phyloP scores from a whole-genome alignment of 1,140 invertebrate genomes.

The Tetramorium alpestre region DNA sequence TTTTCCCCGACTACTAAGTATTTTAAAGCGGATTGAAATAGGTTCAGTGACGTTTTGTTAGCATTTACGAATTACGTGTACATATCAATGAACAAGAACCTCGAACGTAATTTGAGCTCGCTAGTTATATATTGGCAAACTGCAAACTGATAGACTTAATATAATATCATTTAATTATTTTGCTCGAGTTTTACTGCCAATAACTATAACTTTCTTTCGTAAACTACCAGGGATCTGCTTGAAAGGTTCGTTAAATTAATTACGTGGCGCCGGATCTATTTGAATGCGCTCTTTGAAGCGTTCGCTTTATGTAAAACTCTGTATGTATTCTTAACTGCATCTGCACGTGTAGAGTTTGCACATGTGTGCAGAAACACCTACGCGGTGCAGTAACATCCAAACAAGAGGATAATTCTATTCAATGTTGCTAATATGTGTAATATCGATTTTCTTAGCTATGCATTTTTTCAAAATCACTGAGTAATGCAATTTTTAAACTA shows the following conservation, averaged over 20 bases:
- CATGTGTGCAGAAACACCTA: not conserved
- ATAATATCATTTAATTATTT: not conserved
- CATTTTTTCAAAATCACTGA: not conserved
- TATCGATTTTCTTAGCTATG: not conserved
- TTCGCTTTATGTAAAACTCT: not conserved
- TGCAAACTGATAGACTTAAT: not conserved
- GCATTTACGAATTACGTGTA: not conserved
- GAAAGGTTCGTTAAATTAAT: conserved; percentile 25
- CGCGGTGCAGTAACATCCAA: not conserved
- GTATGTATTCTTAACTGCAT: not conserved
- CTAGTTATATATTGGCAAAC: not conserved
- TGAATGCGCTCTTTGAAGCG: not conserved
- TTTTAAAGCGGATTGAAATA: not conserved
- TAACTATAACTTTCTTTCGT: not conserved
- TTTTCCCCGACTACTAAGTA: not conserved
- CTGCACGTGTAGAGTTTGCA: not conserved
- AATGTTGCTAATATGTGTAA: conserved; percentile 8
- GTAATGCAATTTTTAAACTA: not conserved
- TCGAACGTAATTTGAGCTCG: not conserved
- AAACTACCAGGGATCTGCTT: not conserved
- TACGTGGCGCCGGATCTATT: not conserved
- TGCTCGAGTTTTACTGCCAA: not conserved
- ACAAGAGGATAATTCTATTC: not conserved
- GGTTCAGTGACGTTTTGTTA: not conserved
- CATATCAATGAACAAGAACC: not conserved